Conservation (phyloP, 2,797 vertebrate genomes). For the Rhabdophis nuchalis region DNA sequence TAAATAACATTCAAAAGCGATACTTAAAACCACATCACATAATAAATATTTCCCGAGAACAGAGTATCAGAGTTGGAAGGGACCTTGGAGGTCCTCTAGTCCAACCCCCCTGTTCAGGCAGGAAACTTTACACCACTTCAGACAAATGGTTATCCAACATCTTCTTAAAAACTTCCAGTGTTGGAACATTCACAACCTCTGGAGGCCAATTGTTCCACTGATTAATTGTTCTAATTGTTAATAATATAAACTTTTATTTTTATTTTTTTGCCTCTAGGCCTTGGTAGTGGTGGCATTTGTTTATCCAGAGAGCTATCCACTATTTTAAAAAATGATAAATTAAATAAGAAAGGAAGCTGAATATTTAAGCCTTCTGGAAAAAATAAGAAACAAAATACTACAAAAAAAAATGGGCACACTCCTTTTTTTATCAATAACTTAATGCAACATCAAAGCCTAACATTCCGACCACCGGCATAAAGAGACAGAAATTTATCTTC, state of each 20-base stretch:
- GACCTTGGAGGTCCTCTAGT: too few relatives aligned
- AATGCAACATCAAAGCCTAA: conserved; percentile 10
- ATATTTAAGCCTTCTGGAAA: not conserved
- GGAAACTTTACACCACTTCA: too few relatives aligned
- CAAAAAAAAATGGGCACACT: not conserved
- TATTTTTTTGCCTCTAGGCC: not conserved
- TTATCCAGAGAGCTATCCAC: not conserved
- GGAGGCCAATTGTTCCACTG: too few relatives aligned
- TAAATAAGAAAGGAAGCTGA: not conserved
- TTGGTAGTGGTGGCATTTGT: not conserved
- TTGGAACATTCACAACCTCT: too few relatives aligned
- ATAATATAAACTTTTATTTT: not conserved
- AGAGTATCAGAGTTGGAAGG: too few relatives aligned
- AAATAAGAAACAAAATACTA: not conserved
- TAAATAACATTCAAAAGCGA: not conserved
- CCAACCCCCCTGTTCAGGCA: too few relatives aligned
- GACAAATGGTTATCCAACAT: too few relatives aligned
- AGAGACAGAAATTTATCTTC: not conserved
- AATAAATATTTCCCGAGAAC: too few relatives aligned
- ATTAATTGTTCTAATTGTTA: too few relatives aligned
- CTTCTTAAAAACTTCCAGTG: too few relatives aligned
- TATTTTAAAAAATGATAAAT: not conserved
- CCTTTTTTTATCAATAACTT: not conserved
- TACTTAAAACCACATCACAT: not conserved
- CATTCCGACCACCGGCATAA: not conserved